Evolutionary conservation across 2,888 invertebrate genomes (phyloP).

Genomic region (Oscheius onirici): DNA sequence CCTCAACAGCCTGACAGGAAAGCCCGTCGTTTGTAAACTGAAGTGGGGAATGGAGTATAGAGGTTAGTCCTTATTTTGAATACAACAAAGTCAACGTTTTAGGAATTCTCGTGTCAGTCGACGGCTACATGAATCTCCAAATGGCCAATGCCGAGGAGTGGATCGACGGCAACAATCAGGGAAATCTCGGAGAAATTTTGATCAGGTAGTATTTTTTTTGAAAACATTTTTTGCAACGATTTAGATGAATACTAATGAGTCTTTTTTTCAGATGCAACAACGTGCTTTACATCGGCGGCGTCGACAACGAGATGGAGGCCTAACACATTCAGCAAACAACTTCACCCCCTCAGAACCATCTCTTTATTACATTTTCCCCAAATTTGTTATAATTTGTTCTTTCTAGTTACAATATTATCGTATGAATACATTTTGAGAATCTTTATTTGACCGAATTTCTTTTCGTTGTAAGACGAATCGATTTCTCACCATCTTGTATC

Average conservation of each 20-base stretch:
- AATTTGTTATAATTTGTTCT: background rate
- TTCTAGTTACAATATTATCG: background rate
- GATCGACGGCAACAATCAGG: conserved; percentile 89
- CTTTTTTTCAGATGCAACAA: conserved; percentile 68
- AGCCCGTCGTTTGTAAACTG: conserved; percentile 94
- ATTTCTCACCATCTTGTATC: too few species aligned
- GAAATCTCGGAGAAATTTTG: conserved; percentile 94
- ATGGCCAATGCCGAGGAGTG: conserved; percentile 97
- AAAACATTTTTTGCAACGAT: background rate
- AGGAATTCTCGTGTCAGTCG: conserved; percentile 94
- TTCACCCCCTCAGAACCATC: background rate
- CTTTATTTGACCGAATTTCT: background rate
- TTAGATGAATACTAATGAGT: background rate
- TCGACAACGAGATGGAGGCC: conserved; percentile 45
- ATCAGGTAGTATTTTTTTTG: conserved; percentile 78
- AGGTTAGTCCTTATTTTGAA: conserved; percentile 63
- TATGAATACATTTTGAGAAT: background rate
- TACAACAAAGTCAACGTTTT: background rate
- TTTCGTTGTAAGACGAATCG: too few species aligned
- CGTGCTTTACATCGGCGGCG: conserved; percentile 66
- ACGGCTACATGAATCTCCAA: conserved; percentile 97
- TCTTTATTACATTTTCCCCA: background rate
- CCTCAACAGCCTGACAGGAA: conserved; percentile 95
- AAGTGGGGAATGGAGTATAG: conserved; percentile 99
- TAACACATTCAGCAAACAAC: background rate